These are phyloP conservation scores for Pituophis catenifer DNA, from an alignment of 2,113 vertebrate species.

Conservation along the genomic window DNA sequence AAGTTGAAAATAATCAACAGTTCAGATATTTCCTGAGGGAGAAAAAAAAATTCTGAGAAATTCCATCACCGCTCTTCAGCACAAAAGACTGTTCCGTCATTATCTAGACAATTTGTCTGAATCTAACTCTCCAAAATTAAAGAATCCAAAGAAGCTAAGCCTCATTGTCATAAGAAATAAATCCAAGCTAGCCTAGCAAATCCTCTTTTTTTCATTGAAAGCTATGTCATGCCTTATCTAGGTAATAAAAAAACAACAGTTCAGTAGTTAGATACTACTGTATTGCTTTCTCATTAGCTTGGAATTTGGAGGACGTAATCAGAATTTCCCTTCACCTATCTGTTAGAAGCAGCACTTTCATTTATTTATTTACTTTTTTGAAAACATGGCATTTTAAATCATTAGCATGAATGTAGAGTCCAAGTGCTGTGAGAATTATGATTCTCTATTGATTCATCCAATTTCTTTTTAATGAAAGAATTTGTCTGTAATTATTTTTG, in stretches of 20 bases:
- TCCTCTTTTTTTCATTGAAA: neutral
- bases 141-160: neutral
- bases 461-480: conserved; percentile 62
- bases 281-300: conserved; percentile 29
- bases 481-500: conserved; percentile 58
- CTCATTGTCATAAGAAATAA: neutral
- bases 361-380: conserved; percentile 25
- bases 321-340: conserved; percentile 21
- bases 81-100: neutral
- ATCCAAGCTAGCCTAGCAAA: neutral
- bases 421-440: conserved; percentile 52
- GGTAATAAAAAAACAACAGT: neutral
- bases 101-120: neutral
- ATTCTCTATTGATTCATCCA: conserved; percentile 59
- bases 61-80: neutral
- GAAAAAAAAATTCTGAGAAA: neutral
- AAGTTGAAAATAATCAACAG: neutral
- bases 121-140: neutral
- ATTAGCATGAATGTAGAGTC: conserved; percentile 54
- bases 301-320: conserved; percentile 45
- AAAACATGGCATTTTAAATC: conserved; percentile 44
- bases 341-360: conserved; percentile 34
- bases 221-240: neutral
- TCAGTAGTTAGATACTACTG: neutral
- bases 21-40: neutral